Evolutionary conservation across 2,888 invertebrate species (phyloP), one percentile per base, ranked within the genome.

Genomic region (Hemicrepidius hirtus): DNA sequence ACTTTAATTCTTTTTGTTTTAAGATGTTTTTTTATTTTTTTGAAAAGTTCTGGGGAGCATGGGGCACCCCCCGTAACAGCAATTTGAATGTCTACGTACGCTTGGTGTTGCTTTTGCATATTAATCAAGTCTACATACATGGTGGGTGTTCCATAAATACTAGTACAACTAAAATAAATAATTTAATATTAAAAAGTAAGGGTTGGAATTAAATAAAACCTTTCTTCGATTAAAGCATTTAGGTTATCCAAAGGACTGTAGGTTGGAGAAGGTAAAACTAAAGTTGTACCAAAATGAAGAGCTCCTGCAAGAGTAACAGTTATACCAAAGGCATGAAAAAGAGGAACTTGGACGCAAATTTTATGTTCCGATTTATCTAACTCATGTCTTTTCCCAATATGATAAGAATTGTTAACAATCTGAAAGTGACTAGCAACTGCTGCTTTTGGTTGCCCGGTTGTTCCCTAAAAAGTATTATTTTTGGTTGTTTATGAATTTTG

Each of bases 321-420:
- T 71, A 92, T 91, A 0, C 95, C 96, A 83, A 91, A 96, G 37
- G 93, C 94, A 84, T 97, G 97, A 83, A 95, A 96, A 21, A 95
- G 87, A 0, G 96, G 96, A 16, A 94, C 92, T 80, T 93, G 92
- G 1, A 91, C 80, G 75, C 91, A 92, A 68, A 91, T 85, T 71
- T 80, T 90, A 13, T 88, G 87, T 76, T 89, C 87, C 21, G 85
- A 88, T 20, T 86, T 83, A 55, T 87, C 77, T 0, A 90, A 80
- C 10, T 85, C 85, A 53, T 86, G 85, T 71, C 91, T 86, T 35
- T 82, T 86, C 0, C 92, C 93, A 66, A 92, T 87, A 79, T 90
- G 89, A 80, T 89, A 90, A 5, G 92, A 89, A 84, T 96, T 96
- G 84, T 97, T 97, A 1, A 95, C 87, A 16, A 94, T 87, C 73